A percentile compares a stretch with the other conserved stretches of the same genome.
These are phyloP conservation scores for Podarcis lilfordi DNA, from an alignment of 2,797 vertebrate genomes.

Conservation along the genomic window DNA sequence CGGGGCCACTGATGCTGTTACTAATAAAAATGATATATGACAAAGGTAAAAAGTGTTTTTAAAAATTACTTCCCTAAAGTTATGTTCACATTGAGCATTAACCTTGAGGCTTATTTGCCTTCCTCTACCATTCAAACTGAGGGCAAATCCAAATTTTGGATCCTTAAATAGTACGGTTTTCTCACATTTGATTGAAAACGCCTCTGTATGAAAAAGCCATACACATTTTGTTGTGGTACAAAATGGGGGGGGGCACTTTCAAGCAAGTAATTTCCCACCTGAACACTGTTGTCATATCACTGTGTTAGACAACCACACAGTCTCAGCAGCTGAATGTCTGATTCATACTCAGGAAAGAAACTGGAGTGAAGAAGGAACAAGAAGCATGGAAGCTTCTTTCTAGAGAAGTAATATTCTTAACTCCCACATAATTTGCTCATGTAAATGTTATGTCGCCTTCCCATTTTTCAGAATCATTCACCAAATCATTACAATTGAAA, in stretches of 20 bases:
- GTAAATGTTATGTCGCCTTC: neutral
- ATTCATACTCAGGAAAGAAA: neutral
- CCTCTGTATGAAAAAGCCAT: neutral
- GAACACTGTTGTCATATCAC: neutral
- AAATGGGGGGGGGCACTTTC: neutral
- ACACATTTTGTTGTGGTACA: neutral
- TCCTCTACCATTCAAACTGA: neutral
- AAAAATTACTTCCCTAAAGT: neutral
- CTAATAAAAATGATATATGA: neutral
- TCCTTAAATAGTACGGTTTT: neutral
- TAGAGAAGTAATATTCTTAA: neutral
- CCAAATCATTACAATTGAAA: too few species aligned
- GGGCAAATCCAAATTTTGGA: neutral
- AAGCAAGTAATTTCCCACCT: neutral
- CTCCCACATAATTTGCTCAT: neutral
- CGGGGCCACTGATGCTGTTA: neutral
- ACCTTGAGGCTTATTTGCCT: neutral
- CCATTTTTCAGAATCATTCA: neutral
- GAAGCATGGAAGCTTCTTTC: neutral
- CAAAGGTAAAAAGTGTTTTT: neutral
- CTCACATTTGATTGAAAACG: neutral
- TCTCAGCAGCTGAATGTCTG: neutral
- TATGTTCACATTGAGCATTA: neutral
- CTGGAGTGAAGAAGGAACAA: neutral
- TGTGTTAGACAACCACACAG: neutral